Percentiles rank a stretch among this genome's conserved stretches.
These are phyloP conservation scores for human DNA, from an alignment of 2,113 vertebrate genomes.

Conservation along the genomic window GRCh38 chr12:66568001-66568500, in stretches of 20 bases:
- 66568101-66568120: neutral
- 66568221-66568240: neutral
- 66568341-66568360: neutral
- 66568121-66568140: neutral
- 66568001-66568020: neutral
- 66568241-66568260: neutral
- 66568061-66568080: neutral
- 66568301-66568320: neutral
- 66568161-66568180: neutral
- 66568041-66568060: neutral
- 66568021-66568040: neutral
- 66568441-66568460: accelerated
- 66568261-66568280: neutral
- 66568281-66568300: neutral
- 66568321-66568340: neutral
- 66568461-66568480: neutral
- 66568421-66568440: neutral
- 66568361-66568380: neutral
- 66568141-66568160: neutral
- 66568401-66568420: neutral
- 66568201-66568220: neutral
- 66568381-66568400: neutral
- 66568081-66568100: neutral
- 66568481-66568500: neutral
- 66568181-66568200: neutral